Conservation (phyloP, 2,113 vertebrate species). For the Bujurquina vittata region DNA sequence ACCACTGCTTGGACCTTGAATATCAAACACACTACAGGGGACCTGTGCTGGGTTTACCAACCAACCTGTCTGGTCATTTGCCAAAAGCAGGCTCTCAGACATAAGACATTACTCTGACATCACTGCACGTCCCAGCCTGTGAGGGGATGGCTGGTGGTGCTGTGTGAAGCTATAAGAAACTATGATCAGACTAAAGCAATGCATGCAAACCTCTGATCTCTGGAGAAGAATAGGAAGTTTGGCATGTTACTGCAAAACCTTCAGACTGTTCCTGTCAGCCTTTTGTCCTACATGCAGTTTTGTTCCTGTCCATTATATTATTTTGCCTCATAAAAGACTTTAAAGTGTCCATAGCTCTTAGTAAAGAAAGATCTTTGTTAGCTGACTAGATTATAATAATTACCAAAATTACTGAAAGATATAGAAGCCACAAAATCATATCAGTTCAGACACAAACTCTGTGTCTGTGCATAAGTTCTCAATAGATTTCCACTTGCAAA, state of each 20-base stretch:
- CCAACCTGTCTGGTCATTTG: conserved; percentile 40
- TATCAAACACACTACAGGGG: conserved; percentile 47
- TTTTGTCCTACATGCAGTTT: background rate
- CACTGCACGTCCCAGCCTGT: conserved; percentile 4
- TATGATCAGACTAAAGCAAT: conserved; percentile 10
- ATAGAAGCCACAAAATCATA: background rate
- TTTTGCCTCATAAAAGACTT: background rate
- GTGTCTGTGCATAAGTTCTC: background rate
- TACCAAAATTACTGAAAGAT: background rate
- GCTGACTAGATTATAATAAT: background rate
- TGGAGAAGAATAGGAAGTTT: background rate
- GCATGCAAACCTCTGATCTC: background rate
- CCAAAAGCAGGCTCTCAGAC: conserved; percentile 48
- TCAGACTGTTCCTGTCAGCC: background rate
- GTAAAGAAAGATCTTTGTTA: conserved; percentile 33
- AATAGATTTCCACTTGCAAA: conserved; percentile 19
- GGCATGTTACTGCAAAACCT: background rate
- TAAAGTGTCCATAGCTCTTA: background rate
- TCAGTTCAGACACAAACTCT: conserved; percentile 37
- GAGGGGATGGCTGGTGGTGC: background rate
- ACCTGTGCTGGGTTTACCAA: conserved; percentile 49
- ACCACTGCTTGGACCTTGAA: conserved; percentile 55
- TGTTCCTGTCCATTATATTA: background rate
- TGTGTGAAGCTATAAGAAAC: conserved; percentile 9
- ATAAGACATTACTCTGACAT: conserved; percentile 50